Base-by-base conservation (phyloP, 2,888 invertebrate species). In the Mayetiola destructor region DNA sequence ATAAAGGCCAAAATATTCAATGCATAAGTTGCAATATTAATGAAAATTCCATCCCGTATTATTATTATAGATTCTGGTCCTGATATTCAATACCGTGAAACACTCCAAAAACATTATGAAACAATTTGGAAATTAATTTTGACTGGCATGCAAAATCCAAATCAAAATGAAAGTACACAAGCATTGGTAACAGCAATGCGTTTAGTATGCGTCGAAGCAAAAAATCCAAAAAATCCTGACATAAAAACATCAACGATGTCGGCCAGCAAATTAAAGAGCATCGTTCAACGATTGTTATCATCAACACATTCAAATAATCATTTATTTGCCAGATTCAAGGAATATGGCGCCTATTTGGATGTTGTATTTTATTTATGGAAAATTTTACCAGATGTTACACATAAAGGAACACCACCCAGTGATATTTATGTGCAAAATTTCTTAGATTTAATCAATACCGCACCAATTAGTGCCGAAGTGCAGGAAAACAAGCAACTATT, bases 141-240 rank as follows among this genome's bases (percentile, higher is more conserved):
- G 37, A 70, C 74, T 23, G 78, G 82, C 58, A 73, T 86, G 58
- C 73, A 74, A 29, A 70, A 73, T 21, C 76, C 77, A 5, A 75
- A 76, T 60, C 68, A 71, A 4, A 69, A 67, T 56, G 76, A 81
- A 12, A 75, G 77, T 55, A 70, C 76, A 6, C 80, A 81, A 69
- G 84, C 85, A 0, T 71, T 90, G 3, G 78, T 82, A 2, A 82
- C 85, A 0, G 77, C 82, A 55, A 81, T 88, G 78, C 84, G 84
- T 66, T 69, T 89, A 58, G 72, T 90, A 63, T 77, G 80, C 42
- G 77, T 77, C 57, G 89, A 90, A 71, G 85, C 85, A 9, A 80
- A 78, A 65, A 73, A 79, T 66, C 84, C 85, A 0, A 64, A 85
- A 35, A 68, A 70, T 56, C 63, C 69, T 2, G 67, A 67, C 6